These are phyloP conservation scores for Hemicrepidius hirtus DNA, from an alignment of 2,888 invertebrate genomes.

Conservation along the genomic window DNA sequence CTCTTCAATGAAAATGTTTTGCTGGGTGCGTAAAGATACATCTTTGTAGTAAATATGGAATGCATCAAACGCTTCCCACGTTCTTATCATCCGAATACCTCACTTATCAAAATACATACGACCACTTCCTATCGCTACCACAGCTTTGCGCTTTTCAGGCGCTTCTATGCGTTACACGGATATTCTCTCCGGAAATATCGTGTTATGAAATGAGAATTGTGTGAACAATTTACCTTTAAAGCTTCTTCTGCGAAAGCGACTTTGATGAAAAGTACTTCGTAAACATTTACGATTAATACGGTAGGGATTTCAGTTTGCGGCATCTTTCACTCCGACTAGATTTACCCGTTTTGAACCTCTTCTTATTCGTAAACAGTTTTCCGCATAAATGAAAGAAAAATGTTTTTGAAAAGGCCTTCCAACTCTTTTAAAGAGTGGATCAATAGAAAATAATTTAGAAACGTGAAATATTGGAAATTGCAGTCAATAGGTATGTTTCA, in stretches of 20 bases:
- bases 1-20: not conserved
- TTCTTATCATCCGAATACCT: slow-evolving; percentile 35
- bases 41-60: slow-evolving; percentile 16
- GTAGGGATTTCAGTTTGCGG: too few species aligned
- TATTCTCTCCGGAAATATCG: slow-evolving; percentile 40
- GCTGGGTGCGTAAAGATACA: slow-evolving; percentile 4
- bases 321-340: too few species aligned
- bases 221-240: not conserved
- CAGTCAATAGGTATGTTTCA: too few species aligned
- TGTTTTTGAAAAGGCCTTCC: too few species aligned
- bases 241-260: not conserved
- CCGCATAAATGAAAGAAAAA: too few species aligned
- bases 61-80: slow-evolving; percentile 39
- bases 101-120: slow-evolving; percentile 46
- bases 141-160: slow-evolving; percentile 39
- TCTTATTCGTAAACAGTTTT: too few species aligned
- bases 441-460: too few species aligned
- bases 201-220: slow-evolving; percentile 28
- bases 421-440: too few species aligned
- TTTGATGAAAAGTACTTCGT: not conserved
- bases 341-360: too few species aligned
- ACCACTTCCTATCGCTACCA: slow-evolving; percentile 51
- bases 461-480: too few species aligned
- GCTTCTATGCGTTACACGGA: slow-evolving; percentile 26
- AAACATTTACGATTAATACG: too few species aligned